phyloP scores from a whole-genome alignment of 2,888 invertebrate species.

The Philereme transversata region DNA sequence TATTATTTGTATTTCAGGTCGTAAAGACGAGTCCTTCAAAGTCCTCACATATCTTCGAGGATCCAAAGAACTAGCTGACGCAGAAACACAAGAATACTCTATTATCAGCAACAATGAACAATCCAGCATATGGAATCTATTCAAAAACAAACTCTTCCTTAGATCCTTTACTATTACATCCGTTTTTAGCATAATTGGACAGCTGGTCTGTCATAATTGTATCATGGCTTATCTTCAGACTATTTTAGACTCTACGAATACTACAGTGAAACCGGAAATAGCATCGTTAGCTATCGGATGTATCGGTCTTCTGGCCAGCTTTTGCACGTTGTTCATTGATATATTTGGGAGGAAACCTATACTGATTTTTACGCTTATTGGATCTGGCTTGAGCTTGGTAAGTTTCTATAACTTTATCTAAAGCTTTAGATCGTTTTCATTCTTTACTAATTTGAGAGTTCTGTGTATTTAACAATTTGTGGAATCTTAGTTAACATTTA shows the following conservation, averaged over 20 bases:
- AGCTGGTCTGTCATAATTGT: constrained; percentile 56
- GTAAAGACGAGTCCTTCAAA: constrained; percentile 49
- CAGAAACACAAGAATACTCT: constrained; percentile 58
- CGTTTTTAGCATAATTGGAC: constrained; percentile 32
- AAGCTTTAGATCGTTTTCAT: too few relatives aligned
- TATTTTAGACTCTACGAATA: constrained; percentile 55
- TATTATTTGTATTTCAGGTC: constrained; percentile 45
- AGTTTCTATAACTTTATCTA: neutral
- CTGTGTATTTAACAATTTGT: too few relatives aligned
- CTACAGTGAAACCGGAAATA: constrained; percentile 52
- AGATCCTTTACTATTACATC: constrained; percentile 25
- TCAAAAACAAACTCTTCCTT: constrained; percentile 19
- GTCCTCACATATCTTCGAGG: constrained; percentile 53
- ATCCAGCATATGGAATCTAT: constrained; percentile 8
- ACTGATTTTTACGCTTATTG: constrained; percentile 20
- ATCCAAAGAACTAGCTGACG: constrained; percentile 50
- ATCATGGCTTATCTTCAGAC: constrained; percentile 60
- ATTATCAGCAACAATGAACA: constrained; percentile 6
- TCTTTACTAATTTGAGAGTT: too few relatives aligned
- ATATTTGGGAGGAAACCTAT: constrained; percentile 48
- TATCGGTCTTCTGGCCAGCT: constrained; percentile 55
- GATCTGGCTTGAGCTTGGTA: constrained; percentile 29
- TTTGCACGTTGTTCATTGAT: constrained; percentile 50
- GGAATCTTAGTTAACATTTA: too few relatives aligned
- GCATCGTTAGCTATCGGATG: constrained; percentile 58